A percentile compares a stretch with the other conserved stretches of the same genome.
phyloP scores from a whole-genome alignment of 2,797 vertebrate species.

The Columba guinea region DNA sequence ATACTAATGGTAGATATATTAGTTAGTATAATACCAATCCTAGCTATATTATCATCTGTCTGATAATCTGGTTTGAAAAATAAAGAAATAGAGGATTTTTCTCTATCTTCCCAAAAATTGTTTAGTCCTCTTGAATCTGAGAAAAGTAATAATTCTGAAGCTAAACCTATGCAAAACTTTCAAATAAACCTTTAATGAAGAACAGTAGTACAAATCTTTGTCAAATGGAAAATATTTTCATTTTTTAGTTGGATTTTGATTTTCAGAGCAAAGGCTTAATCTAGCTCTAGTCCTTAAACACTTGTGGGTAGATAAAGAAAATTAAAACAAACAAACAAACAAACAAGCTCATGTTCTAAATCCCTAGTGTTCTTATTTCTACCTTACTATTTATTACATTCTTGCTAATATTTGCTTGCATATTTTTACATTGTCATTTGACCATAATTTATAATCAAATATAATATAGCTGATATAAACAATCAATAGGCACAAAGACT shows the following conservation, averaged over 20 bases:
- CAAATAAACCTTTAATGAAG: neutral
- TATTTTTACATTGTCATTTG: neutral
- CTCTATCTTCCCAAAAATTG: neutral
- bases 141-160: neutral
- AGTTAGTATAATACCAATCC: neutral
- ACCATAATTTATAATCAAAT: neutral
- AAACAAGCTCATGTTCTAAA: neutral
- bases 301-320: neutral
- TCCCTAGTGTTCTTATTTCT: rapidly evolving
- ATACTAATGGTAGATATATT: neutral
- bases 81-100: neutral
- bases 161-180: rapidly evolving
- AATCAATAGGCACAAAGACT: neutral
- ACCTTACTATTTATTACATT: neutral
- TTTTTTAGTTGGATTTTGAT: neutral
- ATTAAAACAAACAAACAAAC: neutral
- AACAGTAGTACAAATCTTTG: neutral
- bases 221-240: neutral
- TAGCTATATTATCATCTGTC: neutral
- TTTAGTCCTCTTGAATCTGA: neutral
- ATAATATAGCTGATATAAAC: neutral
- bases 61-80: neutral
- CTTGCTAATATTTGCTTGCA: rapidly evolving
- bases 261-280: neutral
- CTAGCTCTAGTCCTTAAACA: neutral